Base-by-base conservation (phyloP, 2,888 invertebrate species). In the Ceratothoa steindachneri region DNA sequence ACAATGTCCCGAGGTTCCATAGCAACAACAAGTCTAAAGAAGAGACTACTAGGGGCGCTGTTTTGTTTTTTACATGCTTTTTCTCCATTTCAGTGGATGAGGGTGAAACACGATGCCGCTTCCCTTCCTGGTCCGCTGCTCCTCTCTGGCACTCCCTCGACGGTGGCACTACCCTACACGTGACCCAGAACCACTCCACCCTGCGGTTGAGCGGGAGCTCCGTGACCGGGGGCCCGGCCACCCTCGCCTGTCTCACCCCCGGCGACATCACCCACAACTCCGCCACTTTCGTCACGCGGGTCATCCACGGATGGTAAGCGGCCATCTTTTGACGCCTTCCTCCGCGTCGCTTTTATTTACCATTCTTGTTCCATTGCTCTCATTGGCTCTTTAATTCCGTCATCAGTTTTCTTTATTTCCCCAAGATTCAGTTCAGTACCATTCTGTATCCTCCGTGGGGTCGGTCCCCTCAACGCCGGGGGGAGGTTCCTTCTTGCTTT, bases 111-210 rank as follows among this genome's bases (percentile, higher is more conserved):
- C 29, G 53, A 15, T 79, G 78, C 68, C 71, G 68, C 64, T 79
- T 79, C 65, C 78, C 78, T 1, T 22, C 53, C 1, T 73, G 73
- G 69, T 51, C 69, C 3, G 60, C 51, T 0, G 70, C 52, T 24
- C 30, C 67, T 27, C 68, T 65, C n/a, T 76, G 75, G 75, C 74
- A 72, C 64, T 79, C 78, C 7, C 72, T 79, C 19, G 75, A 79
- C 55, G 75, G 78, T n/a, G 30, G 60, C 12, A 71, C 64, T 0
- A 52, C 69, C 2, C 73, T 79, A 5, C 72, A 72, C 30, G 74
- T 79, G 12, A 74, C 74, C 19, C 55, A 74, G n/a, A 31, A 65
- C 9, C 75, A 79, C 71, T 68, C 75, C 28, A 79, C 78, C 24
- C 60, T 79, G 9, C n/a, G 68, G 4, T 65, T 75, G n/a, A 69